Evolutionary conservation across 1,140 invertebrate species (phyloP).

Genomic region (Trypoxylus dichotomus): DNA sequence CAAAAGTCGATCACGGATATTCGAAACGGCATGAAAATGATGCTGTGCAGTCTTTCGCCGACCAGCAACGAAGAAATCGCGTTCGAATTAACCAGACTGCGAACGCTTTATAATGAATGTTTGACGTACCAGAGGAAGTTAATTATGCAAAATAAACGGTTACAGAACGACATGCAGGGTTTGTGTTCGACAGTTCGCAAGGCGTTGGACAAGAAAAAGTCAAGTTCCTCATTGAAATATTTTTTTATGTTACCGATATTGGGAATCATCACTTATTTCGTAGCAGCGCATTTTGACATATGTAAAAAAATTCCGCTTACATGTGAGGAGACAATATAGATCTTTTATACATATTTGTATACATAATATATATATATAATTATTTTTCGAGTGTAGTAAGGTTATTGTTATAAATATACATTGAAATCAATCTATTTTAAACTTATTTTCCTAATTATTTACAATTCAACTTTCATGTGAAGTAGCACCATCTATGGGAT

Average conservation of each 20-base stretch:
- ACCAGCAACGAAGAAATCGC: slow-evolving; percentile 6
- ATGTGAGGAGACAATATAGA: background rate
- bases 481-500: too few relatives aligned
- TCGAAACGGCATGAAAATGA: background rate
- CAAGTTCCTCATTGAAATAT: background rate
- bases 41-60: background rate
- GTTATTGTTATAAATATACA: too few relatives aligned
- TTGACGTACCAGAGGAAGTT: background rate
- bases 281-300: background rate
- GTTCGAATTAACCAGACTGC: background rate
- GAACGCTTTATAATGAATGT: background rate
- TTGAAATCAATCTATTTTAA: too few relatives aligned
- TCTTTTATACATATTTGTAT: too few relatives aligned
- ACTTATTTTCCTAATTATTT: too few relatives aligned
- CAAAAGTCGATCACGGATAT: background rate
- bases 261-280: background rate
- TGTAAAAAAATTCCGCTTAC: background rate
- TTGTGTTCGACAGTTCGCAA: background rate
- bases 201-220: background rate
- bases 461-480: too few relatives aligned
- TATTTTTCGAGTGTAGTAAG: background rate
- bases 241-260: background rate
- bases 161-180: background rate
- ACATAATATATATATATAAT: background rate
- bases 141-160: background rate